Evolutionary conservation across 1,140 invertebrate genomes (phyloP).

Genomic region (Papilio helenus): DNA sequence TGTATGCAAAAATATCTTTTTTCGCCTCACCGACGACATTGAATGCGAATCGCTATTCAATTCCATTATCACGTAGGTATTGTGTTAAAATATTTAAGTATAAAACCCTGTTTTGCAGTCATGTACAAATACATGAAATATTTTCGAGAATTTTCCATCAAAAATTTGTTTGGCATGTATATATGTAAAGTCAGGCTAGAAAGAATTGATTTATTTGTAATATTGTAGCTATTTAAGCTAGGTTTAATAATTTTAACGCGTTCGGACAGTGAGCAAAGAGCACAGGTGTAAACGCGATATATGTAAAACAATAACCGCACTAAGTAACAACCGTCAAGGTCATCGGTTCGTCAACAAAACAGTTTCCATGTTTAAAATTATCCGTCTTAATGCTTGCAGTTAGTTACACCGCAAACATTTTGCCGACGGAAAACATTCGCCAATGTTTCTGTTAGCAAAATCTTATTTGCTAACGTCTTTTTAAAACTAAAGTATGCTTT

Average conservation of each 20-base stretch:
- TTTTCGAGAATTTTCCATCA: neutral
- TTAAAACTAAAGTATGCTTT: neutral
- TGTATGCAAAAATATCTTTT: conserved; percentile 14
- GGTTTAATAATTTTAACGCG: neutral
- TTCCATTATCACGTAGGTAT: neutral
- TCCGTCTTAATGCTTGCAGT: conserved; percentile 26
- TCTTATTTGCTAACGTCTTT: conserved; percentile 25
- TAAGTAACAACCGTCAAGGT: conserved; percentile 29
- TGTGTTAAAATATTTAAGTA: conserved; percentile 25
- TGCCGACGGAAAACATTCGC: conserved; percentile 21
- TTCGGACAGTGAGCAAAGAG: neutral
- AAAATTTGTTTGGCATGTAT: neutral
- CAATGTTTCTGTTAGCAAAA: conserved; percentile 17
- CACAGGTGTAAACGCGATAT: conserved; percentile 14
- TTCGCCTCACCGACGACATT: conserved; percentile 6
- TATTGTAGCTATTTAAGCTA: too few species aligned
- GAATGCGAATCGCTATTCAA: conserved; percentile 27
- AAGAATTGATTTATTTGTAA: too few species aligned
- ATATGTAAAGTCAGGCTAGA: neutral
- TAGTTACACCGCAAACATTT: conserved; percentile 2
- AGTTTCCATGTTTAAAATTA: conserved; percentile 31
- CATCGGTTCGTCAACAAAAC: conserved; percentile 20
- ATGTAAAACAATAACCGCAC: conserved; percentile 30
- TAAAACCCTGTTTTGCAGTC: conserved; percentile 10
- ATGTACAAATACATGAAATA: neutral